Evolutionary conservation across 92 coral and sea anemone species (phyloP).

Genomic region (Palythoa heliodiscus): DNA sequence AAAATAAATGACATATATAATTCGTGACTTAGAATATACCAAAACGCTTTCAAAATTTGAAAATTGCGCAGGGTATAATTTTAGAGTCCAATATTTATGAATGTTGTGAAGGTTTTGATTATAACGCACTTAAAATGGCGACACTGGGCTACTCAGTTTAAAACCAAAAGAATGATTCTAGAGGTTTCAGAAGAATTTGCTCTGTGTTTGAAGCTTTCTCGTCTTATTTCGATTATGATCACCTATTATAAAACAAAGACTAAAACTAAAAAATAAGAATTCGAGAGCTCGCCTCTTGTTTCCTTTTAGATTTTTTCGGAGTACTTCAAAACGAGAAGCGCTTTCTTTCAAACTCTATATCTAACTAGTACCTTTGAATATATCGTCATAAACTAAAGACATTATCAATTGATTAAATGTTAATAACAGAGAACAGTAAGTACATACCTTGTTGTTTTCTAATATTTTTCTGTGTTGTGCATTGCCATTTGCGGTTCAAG

Average conservation of each 20-base stretch:
- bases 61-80: neutral
- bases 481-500: conserved; percentile 6
- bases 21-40: neutral
- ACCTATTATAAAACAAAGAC: too few relatives aligned
- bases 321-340: too few relatives aligned
- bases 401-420: neutral
- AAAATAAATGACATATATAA: neutral
- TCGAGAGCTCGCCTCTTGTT: too few relatives aligned
- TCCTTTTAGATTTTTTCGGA: too few relatives aligned
- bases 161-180: neutral
- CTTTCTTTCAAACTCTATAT: neutral
- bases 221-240: too few relatives aligned
- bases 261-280: neutral
- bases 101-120: neutral
- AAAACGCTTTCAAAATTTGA: neutral
- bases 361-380: neutral
- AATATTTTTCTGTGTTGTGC: neutral
- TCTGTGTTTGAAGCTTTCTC: too few relatives aligned
- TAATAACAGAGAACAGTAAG: neutral
- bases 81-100: neutral
- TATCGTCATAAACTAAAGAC: neutral
- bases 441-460: conserved; percentile 4
- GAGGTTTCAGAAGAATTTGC: neutral
- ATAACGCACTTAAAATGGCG: neutral
- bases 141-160: neutral